These are phyloP conservation scores for Mastigias papua DNA, from an alignment of 30 jellyfish, hydroid and myxozoan genomes.

Conservation along the genomic window DNA sequence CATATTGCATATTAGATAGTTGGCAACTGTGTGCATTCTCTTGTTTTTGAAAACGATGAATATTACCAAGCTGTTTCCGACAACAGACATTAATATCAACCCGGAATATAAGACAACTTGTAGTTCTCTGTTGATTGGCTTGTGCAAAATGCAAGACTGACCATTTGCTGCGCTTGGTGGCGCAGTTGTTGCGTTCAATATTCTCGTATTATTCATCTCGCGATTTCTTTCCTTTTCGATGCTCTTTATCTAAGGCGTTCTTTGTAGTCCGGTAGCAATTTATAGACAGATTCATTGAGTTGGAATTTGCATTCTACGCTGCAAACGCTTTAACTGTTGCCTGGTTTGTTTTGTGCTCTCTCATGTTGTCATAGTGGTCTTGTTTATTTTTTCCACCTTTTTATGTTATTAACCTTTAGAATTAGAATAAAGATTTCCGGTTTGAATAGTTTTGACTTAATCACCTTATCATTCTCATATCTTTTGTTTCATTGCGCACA, in stretches of 20 bases:
- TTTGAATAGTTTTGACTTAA: neutral
- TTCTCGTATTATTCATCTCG: neutral
- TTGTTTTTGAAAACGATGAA: constrained; percentile 52
- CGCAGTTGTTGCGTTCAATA: constrained; percentile 7
- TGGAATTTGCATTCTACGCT: too few species aligned
- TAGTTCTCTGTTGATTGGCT: constrained; percentile 29
- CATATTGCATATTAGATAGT: constrained; percentile 76
- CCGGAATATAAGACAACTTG: constrained; percentile 34
- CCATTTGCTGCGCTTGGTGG: neutral
- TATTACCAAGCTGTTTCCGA: constrained; percentile 75
- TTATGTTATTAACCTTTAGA: neutral
- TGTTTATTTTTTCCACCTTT: constrained; percentile 11
- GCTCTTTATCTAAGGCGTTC: neutral
- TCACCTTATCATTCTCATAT: neutral
- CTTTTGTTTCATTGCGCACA: neutral
- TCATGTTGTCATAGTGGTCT: neutral
- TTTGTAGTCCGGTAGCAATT: neutral
- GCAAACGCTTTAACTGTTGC: too few species aligned
- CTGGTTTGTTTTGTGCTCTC: neutral
- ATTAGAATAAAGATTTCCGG: neutral
- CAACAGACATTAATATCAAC: constrained; percentile 48
- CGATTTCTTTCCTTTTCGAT: neutral
- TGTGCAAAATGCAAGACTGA: neutral
- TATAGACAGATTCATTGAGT: neutral
- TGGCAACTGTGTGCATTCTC: constrained; percentile 84